Conservation (phyloP, 2,888 invertebrate genomes). For the Dyspetes luteomarginatus region DNA sequence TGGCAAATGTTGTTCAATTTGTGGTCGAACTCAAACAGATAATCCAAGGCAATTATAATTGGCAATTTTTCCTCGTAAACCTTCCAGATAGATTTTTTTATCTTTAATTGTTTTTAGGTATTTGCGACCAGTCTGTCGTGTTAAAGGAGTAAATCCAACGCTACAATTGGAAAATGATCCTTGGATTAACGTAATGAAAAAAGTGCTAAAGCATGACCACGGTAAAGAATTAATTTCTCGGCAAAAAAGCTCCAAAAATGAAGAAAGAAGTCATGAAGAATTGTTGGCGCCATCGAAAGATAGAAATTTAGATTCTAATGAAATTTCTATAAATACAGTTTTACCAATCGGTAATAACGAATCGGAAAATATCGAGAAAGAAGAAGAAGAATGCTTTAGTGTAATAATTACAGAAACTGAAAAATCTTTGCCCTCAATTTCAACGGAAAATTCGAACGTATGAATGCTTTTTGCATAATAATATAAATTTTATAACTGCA, state of each 20-base stretch:
- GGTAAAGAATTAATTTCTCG: not conserved
- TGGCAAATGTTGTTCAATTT: constrained; percentile 43
- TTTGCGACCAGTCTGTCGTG: constrained; percentile 61
- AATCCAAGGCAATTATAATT: constrained; percentile 55
- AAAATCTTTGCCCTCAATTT: not conserved
- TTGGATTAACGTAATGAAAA: constrained; percentile 62
- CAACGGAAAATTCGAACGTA: constrained; percentile 36
- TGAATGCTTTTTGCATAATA: not conserved
- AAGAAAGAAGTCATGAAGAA: too few species aligned
- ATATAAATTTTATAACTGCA: too few species aligned
- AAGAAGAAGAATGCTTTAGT: constrained; percentile 7
- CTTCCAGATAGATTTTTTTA: not conserved
- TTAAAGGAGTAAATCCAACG: constrained; percentile 53
- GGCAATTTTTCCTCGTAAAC: not conserved
- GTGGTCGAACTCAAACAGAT: constrained; percentile 45
- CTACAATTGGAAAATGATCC: constrained; percentile 63
- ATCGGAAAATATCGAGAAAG: not conserved
- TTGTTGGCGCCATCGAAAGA: not conserved
- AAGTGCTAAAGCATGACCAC: constrained; percentile 31
- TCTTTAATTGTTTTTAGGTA: constrained; percentile 50
- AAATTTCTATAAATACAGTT: too few species aligned
- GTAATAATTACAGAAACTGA: constrained; percentile 27
- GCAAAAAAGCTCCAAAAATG: not conserved
- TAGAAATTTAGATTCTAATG: not conserved
- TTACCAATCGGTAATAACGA: not conserved